Evolutionary conservation across 2,797 vertebrate species (phyloP).

Genomic region (Alcedo quadribrachys): DNA sequence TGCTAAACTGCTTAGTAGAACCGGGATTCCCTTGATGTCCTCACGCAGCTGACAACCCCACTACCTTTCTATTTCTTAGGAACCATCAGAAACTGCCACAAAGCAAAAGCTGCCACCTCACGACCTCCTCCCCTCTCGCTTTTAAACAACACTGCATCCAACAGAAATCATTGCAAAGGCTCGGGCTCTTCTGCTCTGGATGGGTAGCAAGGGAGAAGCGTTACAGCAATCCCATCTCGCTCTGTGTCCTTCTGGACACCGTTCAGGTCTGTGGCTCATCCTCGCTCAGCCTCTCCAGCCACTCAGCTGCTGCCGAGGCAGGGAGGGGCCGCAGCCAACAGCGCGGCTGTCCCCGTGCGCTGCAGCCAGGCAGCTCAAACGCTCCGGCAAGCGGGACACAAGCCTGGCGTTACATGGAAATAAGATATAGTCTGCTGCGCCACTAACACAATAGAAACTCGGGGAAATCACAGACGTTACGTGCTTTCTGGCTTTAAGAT

Average conservation of each 20-base stretch:
- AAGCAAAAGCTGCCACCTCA: neutral
- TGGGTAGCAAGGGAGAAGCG: neutral
- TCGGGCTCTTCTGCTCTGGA: neutral
- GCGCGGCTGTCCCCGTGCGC: neutral
- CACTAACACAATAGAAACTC: neutral
- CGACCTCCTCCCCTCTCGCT: neutral
- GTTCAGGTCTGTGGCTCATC: accelerated
- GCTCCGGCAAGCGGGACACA: neutral
- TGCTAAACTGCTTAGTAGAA: neutral
- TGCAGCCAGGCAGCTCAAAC: neutral
- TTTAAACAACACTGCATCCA: neutral
- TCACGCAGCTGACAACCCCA: neutral
- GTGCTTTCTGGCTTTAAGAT: neutral
- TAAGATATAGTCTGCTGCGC: neutral
- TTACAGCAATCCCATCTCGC: accelerated
- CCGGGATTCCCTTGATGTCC: neutral
- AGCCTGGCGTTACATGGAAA: neutral
- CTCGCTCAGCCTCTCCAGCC: neutral
- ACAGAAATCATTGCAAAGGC: neutral
- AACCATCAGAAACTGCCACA: neutral
- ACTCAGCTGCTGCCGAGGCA: neutral
- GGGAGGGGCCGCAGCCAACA: neutral
- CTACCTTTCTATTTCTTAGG: neutral
- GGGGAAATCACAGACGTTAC: too few relatives aligned
- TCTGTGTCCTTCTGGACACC: neutral